Evolutionary conservation across 2,797 vertebrate genomes (phyloP), one percentile per base, ranked within the genome.

Genomic region (Microchirus variegatus): DNA sequence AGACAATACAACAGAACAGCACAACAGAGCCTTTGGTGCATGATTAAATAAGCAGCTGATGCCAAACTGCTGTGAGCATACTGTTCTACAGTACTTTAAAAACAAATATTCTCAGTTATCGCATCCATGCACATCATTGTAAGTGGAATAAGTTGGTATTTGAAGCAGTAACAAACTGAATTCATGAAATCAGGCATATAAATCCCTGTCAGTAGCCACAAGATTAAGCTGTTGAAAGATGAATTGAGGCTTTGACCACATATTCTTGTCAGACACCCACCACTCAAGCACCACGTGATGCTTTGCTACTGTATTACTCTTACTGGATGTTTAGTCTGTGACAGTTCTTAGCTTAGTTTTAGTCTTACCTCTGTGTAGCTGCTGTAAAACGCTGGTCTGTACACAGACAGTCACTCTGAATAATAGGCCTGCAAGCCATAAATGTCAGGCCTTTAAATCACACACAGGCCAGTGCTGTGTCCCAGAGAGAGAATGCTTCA

Each of bases 361-460:
- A 71, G 69, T 92, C 92, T 95, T 94, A 95, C 95, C 93, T 94
- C 90, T 87, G 89, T 81, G 68, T 87, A 94, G 93, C 93, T 92
- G 90, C 93, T 93, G 94, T 96, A 96, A 98, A 96, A 95, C 92
- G 93, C 59, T 83, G 92, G 93, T 95, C 95, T 95, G 94, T 96
- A 96, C 93, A 97, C 95, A 96, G 95, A 95, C 94, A 97, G 95
- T 97, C 95, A 97, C 92, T 96, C 95, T 98, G 96, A 98, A 97
- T 97, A 97, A 96, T 96, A 95, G 96, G 93, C 90, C 92, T 93
- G 93, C 92, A 86, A 92, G 94, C 93, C 91, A 92, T 95, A 98
- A 98, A 98, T 97, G 96, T 97, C 97, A 97, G 94, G 93, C 94
- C 93, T 94, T 96, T 98, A 98, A 98, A 98, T 98, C 96, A 98